Evolutionary conservation across 2,113 vertebrate species (phyloP).

Genomic region (Pelecanoides urinatrix): DNA sequence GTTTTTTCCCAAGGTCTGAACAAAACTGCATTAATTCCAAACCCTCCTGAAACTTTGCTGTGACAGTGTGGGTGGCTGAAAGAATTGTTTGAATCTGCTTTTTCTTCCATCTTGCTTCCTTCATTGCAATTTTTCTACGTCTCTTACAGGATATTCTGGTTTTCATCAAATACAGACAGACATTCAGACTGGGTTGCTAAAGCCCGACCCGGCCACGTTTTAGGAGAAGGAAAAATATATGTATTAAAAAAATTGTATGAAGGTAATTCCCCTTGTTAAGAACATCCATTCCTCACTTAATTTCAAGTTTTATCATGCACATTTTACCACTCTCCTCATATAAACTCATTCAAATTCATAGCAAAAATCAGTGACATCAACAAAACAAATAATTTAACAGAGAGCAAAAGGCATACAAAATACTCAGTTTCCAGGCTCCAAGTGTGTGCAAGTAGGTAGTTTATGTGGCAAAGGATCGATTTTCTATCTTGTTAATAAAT

Average conservation of each 20-base stretch:
- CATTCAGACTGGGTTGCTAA: neutral
- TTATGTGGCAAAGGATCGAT: neutral
- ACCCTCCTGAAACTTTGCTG: neutral
- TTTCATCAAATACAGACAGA: neutral
- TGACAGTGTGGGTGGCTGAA: neutral
- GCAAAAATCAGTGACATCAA: neutral
- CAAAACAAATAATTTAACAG: neutral
- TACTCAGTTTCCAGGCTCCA: neutral
- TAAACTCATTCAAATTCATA: neutral
- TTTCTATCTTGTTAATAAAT: neutral
- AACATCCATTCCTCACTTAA: neutral
- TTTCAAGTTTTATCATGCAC: neutral
- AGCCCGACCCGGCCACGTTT: neutral
- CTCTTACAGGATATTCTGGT: slow-evolving; percentile 15
- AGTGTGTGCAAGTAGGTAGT: neutral
- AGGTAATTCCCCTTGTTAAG: neutral
- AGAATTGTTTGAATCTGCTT: neutral
- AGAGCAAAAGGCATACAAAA: neutral
- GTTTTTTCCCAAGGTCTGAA: neutral
- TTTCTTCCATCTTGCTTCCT: neutral
- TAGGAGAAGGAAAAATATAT: neutral
- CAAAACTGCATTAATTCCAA: neutral
- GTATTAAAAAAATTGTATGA: neutral
- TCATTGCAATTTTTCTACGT: neutral
- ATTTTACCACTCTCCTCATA: neutral